Evolutionary conservation across 1,140 invertebrate species (phyloP).

Genomic region (Uloborus diversus): DNA sequence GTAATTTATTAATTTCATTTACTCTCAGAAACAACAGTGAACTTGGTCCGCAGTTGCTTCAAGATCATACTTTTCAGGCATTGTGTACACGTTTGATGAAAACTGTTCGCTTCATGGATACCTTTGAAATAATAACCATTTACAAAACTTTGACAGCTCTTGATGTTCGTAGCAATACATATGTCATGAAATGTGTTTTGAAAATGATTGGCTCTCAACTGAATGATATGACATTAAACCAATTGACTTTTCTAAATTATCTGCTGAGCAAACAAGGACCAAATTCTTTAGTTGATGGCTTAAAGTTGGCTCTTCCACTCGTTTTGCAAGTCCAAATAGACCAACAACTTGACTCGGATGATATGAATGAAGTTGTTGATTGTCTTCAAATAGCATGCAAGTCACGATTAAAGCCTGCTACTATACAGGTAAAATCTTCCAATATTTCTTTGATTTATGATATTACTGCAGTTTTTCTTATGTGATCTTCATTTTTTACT

Average conservation of each 20-base stretch:
- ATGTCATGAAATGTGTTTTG: conserved; percentile 35
- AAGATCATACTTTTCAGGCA: conserved; percentile 25
- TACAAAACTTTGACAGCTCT: conserved; percentile 21
- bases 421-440: conserved; percentile 15
- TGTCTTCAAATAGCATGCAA: conserved; percentile 33
- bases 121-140: conserved; percentile 36
- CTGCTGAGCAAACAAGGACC: conserved; percentile 30
- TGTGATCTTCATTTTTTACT: no score
- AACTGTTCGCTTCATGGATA: conserved; percentile 10
- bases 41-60: background rate
- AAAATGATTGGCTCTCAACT: conserved; percentile 47
- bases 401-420: conserved; percentile 22
- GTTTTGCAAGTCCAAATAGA: conserved; percentile 57
- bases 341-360: conserved; percentile 41
- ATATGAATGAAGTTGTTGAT: conserved; percentile 27
- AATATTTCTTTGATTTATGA: background rate
- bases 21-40: background rate
- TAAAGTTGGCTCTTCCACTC: conserved; percentile 56
- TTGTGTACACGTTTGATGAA: conserved; percentile 28
- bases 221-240: conserved; percentile 45
- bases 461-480: no score
- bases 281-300: conserved; percentile 52
- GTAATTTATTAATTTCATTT: background rate
- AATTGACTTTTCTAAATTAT: conserved; percentile 50
- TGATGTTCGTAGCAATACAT: conserved; percentile 33